Conservation (phyloP, 2,797 vertebrate genomes). For the Lepus oiostolus region DNA sequence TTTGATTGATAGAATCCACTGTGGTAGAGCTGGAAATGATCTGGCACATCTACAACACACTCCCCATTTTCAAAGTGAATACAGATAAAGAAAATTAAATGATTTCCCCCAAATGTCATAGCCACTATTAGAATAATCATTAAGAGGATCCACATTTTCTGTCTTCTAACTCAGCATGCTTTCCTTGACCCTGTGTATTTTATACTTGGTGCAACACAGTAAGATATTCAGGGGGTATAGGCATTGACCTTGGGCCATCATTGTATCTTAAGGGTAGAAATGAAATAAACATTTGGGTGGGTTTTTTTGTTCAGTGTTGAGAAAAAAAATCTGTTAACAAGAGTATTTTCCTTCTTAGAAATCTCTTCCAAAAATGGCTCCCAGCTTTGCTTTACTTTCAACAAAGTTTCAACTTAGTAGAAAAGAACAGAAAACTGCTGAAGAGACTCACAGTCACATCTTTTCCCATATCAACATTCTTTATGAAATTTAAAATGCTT, state of each 20-base stretch:
- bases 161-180: neutral
- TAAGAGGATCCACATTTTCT: neutral
- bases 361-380: slow-evolving; percentile 59
- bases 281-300: slow-evolving; percentile 24
- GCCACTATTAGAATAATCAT: neutral
- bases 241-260: neutral
- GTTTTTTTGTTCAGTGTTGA: slow-evolving; percentile 41
- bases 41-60: neutral
- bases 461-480: slow-evolving; percentile 71
- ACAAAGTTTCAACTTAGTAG: neutral
- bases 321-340: slow-evolving; percentile 41
- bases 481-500: slow-evolving; percentile 60
- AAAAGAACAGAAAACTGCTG: neutral
- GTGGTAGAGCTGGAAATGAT: neutral
- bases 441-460: slow-evolving; percentile 30
- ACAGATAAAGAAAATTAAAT: neutral
- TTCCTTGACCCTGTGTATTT: neutral
- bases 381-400: neutral
- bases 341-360: slow-evolving; percentile 13
- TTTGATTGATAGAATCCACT: neutral
- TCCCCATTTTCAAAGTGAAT: slow-evolving; percentile 28
- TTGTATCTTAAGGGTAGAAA: slow-evolving; percentile 53
- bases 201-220: neutral
- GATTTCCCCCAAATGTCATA: neutral
- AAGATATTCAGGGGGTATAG: neutral